phyloP scores from a whole-genome alignment of 2,797 vertebrate species.

The Eulemur albifrons region DNA sequence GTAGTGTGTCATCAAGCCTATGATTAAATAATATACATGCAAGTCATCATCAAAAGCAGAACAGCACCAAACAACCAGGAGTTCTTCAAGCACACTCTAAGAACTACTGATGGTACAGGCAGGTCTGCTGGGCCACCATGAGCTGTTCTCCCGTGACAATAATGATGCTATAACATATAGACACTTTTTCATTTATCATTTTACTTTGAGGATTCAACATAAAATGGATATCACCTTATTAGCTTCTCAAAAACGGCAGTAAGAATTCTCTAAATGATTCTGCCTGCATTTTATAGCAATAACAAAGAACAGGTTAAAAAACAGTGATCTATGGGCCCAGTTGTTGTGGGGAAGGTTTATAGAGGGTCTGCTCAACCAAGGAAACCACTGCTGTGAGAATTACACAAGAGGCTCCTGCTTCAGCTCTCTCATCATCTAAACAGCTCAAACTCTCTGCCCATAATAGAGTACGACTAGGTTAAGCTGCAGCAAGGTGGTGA shows the following conservation, averaged over 20 bases:
- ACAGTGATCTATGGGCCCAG: background rate
- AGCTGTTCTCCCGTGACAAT: background rate
- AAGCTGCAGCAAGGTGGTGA: background rate
- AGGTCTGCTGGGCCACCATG: background rate
- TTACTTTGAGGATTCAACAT: background rate
- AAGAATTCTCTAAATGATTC: background rate
- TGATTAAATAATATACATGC: background rate
- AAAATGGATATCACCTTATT: background rate
- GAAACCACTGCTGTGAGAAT: background rate
- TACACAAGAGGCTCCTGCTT: background rate
- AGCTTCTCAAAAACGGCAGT: conserved; percentile 10
- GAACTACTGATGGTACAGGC: background rate
- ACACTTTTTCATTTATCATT: background rate
- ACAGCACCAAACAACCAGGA: background rate
- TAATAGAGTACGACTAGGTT: background rate
- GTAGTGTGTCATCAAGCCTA: background rate
- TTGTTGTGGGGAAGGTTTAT: background rate
- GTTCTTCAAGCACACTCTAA: background rate
- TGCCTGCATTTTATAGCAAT: background rate
- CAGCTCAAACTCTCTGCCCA: background rate
- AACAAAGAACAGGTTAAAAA: background rate
- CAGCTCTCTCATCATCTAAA: background rate
- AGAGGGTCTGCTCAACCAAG: background rate
- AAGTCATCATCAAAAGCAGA: background rate
- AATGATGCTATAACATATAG: background rate